Base-by-base conservation (phyloP, 2,113 vertebrate species). In the Leucopternis melanops region DNA sequence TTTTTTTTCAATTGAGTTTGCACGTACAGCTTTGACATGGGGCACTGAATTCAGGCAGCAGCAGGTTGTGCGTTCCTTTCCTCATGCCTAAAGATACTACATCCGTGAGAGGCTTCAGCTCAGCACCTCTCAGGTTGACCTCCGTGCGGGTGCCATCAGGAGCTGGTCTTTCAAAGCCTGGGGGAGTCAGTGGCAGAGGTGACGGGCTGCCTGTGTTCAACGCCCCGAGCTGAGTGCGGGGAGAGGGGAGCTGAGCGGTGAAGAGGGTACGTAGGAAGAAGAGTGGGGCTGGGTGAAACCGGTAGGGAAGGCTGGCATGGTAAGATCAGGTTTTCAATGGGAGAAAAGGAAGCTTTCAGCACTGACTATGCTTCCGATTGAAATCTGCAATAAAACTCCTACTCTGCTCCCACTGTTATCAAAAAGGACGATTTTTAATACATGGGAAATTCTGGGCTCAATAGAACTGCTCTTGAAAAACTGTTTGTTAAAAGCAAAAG, bases 201-300 rank as follows among this genome's bases (percentile, higher is more conserved):
- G 80, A 20, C 1, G 4, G 57, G 50, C 61, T 84, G 27, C 0
- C 0, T 45, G 38, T 12, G 17, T 47, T 34, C 3, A 5, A 6
- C 0, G 0, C 58, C 27, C 0, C 1, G 59, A 84, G 65, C 50
- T 90, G 63, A 3, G 0, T 2, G 0, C 12, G 34, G 40, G 61
- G n/a, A 75, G 8, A 3, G n/a, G 12, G 10, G 13, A 59, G 26
- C 90, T 82, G 59, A 58, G 42, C 52, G 36, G 3, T 19, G 62
- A 12, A 32, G 32, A 77, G 45, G 42, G 9, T 45, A 1, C 0
- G 0, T 29, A 38, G 32, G 67, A 83, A 73, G 57, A 54, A 61
- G 12, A 52, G 19, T 20, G 27, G 25, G 32, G 36, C 49, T 88
- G 63, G 50, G 29, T 49, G 67, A 86, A 91, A 44, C 47, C 1